phyloP scores from a whole-genome alignment of 2,797 vertebrate species.

The Melanotaenia trifasciata region DNA sequence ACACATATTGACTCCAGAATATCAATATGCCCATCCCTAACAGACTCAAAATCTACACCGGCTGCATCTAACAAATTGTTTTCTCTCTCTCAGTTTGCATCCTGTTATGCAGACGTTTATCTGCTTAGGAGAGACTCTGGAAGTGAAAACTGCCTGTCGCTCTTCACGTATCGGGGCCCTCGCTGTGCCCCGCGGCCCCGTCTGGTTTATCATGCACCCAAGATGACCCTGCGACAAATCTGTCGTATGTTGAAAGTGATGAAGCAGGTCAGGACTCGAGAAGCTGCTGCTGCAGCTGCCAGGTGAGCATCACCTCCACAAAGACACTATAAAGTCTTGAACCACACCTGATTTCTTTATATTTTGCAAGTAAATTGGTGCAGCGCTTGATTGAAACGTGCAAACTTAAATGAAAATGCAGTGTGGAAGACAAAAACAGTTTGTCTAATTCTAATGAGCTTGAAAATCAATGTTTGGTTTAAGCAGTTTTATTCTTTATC shows the following conservation, averaged over 20 bases:
- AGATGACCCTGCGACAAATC: conserved; percentile 84
- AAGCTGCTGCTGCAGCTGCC: conserved; percentile 50
- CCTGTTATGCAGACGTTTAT: conserved; percentile 76
- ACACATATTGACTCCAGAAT: not conserved
- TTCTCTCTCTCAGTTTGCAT: conserved; percentile 76
- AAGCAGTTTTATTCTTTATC: too few relatives aligned
- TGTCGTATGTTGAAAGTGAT: conserved; percentile 79
- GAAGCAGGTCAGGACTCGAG: conserved; percentile 76
- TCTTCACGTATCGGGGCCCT: conserved; percentile 75
- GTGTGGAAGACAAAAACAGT: too few relatives aligned
- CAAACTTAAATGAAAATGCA: too few relatives aligned
- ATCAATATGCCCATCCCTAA: not conserved
- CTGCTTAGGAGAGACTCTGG: conserved; percentile 66
- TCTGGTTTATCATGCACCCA: conserved; percentile 70
- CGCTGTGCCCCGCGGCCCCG: conserved; percentile 69
- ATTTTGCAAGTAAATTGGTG: too few relatives aligned
- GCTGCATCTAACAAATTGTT: not conserved
- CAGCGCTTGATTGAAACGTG: too few relatives aligned
- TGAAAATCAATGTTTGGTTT: too few relatives aligned
- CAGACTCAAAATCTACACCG: not conserved
- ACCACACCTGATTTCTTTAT: not conserved
- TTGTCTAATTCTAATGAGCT: too few relatives aligned
- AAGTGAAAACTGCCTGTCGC: conserved; percentile 70
- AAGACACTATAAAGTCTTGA: not conserved
- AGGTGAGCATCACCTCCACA: conserved; percentile 54